These are phyloP conservation scores for Orchesella cincta DNA, from an alignment of 1,140 invertebrate species.

Conservation along the genomic window DNA sequence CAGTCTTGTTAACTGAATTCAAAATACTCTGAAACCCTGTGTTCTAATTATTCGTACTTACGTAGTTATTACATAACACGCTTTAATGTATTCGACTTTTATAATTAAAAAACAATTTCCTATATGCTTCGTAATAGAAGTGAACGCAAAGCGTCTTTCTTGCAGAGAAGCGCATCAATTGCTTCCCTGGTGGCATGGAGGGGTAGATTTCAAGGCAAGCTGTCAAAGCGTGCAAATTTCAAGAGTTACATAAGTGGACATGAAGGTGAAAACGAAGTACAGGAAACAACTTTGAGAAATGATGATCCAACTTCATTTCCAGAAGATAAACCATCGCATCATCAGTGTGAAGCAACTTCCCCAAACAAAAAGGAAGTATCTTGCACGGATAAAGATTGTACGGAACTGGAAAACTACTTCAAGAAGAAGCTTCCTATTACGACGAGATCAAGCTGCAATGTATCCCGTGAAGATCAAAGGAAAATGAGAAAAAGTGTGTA, in stretches of 20 bases:
- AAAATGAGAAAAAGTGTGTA: neutral
- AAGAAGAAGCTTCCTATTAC: slow-evolving; percentile 1
- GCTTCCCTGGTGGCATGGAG: slow-evolving; percentile 1
- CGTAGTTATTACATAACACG: no score
- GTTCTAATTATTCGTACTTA: no score
- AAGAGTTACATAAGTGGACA: neutral
- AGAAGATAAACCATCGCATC: neutral
- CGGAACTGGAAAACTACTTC: neutral
- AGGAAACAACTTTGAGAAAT: neutral
- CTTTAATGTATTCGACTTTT: no score
- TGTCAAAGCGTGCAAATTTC: neutral
- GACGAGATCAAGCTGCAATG: neutral
- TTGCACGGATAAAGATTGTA: neutral
- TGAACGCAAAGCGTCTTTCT: neutral
- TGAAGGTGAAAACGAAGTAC: neutral
- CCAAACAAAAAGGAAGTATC: neutral
- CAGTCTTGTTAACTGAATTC: no score
- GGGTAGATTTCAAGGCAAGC: neutral
- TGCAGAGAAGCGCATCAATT: neutral
- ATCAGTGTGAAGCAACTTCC: neutral
- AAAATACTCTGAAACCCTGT: no score
- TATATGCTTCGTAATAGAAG: no score
- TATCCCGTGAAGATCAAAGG: neutral
- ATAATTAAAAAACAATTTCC: no score
- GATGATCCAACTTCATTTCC: neutral